These are phyloP conservation scores for Numenius arquata DNA, from an alignment of 2,113 vertebrate species.

Conservation along the genomic window DNA sequence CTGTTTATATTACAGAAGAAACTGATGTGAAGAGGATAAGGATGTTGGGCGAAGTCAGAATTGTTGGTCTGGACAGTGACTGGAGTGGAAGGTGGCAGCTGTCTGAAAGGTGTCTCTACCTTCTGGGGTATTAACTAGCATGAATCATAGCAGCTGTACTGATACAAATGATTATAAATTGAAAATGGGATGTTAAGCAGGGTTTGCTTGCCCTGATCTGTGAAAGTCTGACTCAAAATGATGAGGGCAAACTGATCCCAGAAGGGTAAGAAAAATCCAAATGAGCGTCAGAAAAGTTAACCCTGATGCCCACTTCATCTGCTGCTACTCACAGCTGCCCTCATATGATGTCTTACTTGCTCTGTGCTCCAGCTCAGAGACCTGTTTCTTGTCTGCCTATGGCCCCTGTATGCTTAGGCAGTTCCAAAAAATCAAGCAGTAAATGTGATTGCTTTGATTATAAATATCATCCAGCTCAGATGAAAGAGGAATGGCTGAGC, in stretches of 20 bases:
- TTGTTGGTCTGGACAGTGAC: not conserved
- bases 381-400: not conserved
- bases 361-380: not conserved
- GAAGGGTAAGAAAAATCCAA: not conserved
- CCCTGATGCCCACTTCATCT: not conserved
- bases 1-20: not conserved
- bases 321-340: not conserved
- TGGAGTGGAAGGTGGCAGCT: not conserved
- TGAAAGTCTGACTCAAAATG: not conserved
- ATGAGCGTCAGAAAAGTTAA: not conserved
- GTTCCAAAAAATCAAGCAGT: slow-evolving; percentile 3
- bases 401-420: not conserved
- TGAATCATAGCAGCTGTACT: not conserved
- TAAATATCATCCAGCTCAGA: not conserved
- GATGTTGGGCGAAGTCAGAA: not conserved
- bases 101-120: not conserved
- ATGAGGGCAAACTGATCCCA: not conserved
- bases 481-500: not conserved
- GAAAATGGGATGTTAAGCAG: not conserved
- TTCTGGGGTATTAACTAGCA: not conserved
- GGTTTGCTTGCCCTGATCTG: not conserved
- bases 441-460: slow-evolving; percentile 30
- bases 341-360: not conserved
- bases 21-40: not conserved
- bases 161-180: not conserved